Conservation (phyloP, 2,797 vertebrate species). For the Cirrhinus mrigala region DNA sequence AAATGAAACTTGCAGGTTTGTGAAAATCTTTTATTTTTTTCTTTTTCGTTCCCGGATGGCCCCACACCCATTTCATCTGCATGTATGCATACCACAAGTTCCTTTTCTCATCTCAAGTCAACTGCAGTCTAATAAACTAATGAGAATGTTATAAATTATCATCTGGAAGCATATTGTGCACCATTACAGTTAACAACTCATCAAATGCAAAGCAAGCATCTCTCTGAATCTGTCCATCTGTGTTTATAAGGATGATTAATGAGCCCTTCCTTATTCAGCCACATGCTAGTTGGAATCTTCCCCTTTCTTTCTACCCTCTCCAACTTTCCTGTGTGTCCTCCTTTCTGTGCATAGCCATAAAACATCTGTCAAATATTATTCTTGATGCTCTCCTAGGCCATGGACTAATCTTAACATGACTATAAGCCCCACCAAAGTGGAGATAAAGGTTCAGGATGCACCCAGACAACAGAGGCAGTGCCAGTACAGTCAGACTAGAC, state of each 20-base stretch:
- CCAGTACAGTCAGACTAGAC: conserved; percentile 45
- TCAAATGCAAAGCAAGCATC: conserved; percentile 42
- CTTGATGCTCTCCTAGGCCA: conserved; percentile 19
- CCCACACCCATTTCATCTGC: conserved; percentile 47
- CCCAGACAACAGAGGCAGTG: conserved; percentile 27
- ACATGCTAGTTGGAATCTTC: conserved; percentile 40
- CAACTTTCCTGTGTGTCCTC: conserved; percentile 21
- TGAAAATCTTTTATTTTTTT: conserved; percentile 1
- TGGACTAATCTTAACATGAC: conserved; percentile 25
- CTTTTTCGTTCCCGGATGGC: conserved; percentile 9
- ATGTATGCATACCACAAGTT: conserved; percentile 26
- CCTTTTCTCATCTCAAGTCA: conserved; percentile 24
- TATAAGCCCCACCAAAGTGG: conserved; percentile 12
- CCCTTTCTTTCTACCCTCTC: conserved; percentile 37
- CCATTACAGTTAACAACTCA: conserved; percentile 43
- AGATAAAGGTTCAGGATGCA: conserved; percentile 16
- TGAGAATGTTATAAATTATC: conserved; percentile 30
- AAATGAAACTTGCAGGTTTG: conserved; percentile 41
- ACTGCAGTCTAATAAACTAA: conserved; percentile 40
- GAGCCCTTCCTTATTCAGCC: conserved; percentile 29
- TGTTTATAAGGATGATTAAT: conserved; percentile 51
- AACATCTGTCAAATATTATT: conserved; percentile 49
- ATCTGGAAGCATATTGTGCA: conserved; percentile 35
- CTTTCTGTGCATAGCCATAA: conserved; percentile 22
- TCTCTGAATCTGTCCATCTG: conserved; percentile 52